Evolutionary conservation across 2,888 invertebrate species (phyloP).

Genomic region (Ditula angustiorana): DNA sequence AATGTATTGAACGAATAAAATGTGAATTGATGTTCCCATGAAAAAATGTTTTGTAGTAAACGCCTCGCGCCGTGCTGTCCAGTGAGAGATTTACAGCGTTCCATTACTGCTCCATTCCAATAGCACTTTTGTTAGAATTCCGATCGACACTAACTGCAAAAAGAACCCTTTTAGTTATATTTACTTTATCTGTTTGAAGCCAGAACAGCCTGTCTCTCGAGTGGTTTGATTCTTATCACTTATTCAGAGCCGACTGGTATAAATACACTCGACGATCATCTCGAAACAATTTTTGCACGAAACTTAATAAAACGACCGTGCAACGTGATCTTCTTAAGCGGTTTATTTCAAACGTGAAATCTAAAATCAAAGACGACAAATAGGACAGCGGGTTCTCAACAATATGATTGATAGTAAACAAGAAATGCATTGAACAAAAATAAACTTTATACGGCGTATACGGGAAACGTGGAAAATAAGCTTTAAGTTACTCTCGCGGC

Average conservation of each 20-base stretch:
- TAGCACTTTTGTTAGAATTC: slow-evolving; percentile 29
- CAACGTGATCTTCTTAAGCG: slow-evolving; percentile 33
- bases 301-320: slow-evolving; percentile 12
- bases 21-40: slow-evolving; percentile 71
- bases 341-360: slow-evolving; percentile 55
- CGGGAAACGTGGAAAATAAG: slow-evolving; percentile 61
- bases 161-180: slow-evolving; percentile 26
- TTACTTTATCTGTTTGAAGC: slow-evolving; percentile 2
- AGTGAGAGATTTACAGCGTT: slow-evolving; percentile 76
- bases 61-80: slow-evolving; percentile 65
- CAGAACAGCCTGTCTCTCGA: neutral
- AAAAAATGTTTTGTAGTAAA: slow-evolving; percentile 74
- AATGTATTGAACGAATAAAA: slow-evolving; percentile 73
- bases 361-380: slow-evolving; percentile 65
- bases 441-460: slow-evolving; percentile 67
- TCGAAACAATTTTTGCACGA: slow-evolving; percentile 4
- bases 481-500: slow-evolving; percentile 54
- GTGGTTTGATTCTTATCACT: slow-evolving; percentile 13
- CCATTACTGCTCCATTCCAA: slow-evolving; percentile 66
- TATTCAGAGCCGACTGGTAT: slow-evolving; percentile 25
- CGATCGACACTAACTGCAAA: slow-evolving; percentile 34
- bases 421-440: slow-evolving; percentile 72
- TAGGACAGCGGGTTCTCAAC: slow-evolving; percentile 62
- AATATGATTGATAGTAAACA: slow-evolving; percentile 77
- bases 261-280: slow-evolving; percentile 21